Conservation (phyloP, 2,888 invertebrate species). For the Petrolisthes cinctipes region DNA sequence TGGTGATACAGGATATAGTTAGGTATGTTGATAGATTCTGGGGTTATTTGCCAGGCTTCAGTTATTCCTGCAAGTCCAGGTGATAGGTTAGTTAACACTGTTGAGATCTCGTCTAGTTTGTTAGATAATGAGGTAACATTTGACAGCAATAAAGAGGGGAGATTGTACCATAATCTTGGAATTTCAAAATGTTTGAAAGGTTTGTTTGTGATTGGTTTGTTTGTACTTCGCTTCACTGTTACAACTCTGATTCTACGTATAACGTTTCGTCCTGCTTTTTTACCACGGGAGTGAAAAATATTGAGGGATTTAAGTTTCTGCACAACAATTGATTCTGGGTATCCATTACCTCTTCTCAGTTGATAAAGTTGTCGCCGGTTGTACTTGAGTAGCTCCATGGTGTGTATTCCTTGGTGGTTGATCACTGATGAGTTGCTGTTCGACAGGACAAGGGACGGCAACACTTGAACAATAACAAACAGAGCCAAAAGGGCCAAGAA, state of each 20-base stretch:
- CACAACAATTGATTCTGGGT: not conserved
- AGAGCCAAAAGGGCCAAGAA: too few species aligned
- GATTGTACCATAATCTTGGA: not conserved
- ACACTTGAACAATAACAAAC: too few species aligned
- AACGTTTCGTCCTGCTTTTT: not conserved
- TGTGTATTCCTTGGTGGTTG: not conserved
- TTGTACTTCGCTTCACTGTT: not conserved
- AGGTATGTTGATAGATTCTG: too few species aligned
- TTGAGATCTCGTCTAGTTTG: too few species aligned
- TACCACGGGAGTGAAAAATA: not conserved
- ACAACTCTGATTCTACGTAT: not conserved
- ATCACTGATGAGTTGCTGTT: too few species aligned
- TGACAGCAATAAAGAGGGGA: not conserved
- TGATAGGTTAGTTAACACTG: too few species aligned
- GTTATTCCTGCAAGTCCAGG: too few species aligned
- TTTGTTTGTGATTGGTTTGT: slow-evolving; percentile 1
- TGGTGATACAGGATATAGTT: too few species aligned
- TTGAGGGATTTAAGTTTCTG: not conserved
- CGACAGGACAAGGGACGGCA: too few species aligned
- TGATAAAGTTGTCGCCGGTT: slow-evolving; percentile 4
- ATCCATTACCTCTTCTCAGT: not conserved
- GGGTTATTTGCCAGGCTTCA: too few species aligned
- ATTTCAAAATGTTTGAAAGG: not conserved
- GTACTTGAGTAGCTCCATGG: not conserved
- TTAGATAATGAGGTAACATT: too few species aligned